Evolutionary conservation across 2,113 vertebrate species (phyloP).

Genomic region (Stigmatopora argus): DNA sequence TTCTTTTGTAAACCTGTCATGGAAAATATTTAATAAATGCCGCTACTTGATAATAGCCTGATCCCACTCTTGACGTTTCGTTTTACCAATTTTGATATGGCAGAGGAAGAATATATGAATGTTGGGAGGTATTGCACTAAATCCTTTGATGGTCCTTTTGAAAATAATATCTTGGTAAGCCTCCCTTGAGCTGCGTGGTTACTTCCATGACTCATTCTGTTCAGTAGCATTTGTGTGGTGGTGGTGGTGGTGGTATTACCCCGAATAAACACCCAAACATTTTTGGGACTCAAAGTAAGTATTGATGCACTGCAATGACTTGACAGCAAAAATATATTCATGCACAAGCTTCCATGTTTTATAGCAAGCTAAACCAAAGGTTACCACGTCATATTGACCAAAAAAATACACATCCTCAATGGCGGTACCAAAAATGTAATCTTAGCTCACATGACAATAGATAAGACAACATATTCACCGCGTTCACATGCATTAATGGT

Average conservation of each 20-base stretch:
- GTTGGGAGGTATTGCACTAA: neutral
- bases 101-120: constrained; percentile 1
- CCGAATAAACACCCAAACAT: neutral
- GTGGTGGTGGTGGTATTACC: neutral
- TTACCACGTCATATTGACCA: neutral
- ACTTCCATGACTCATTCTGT: neutral
- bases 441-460: constrained; percentile 23
- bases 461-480: constrained; percentile 32
- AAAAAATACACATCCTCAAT: neutral
- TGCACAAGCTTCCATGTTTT: neutral
- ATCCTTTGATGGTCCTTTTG: constrained; percentile 2
- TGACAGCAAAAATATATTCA: neutral
- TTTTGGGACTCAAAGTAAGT: neutral
- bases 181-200: neutral
- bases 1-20: neutral
- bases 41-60: neutral
- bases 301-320: neutral
- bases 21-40: neutral
- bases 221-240: neutral
- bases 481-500: constrained; percentile 49
- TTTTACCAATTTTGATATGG: constrained; percentile 3
- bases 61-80: constrained; percentile 5
- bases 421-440: constrained; percentile 25
- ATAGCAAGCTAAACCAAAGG: neutral
- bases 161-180: constrained; percentile 12